Conservation (phyloP, 2,113 vertebrate species). For the Chionis minor region DNA sequence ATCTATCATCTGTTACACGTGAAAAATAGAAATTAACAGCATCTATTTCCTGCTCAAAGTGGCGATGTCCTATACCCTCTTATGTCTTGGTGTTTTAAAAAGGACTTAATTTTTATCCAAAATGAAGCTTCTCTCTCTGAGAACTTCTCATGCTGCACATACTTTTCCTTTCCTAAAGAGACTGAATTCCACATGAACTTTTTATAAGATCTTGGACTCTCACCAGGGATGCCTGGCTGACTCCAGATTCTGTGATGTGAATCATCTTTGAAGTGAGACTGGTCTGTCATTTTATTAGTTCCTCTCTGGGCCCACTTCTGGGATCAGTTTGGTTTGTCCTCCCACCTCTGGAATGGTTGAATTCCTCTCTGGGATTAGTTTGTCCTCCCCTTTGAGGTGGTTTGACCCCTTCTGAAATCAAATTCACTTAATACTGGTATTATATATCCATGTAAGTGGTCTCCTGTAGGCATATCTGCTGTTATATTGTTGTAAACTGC, state of each 20-base stretch:
- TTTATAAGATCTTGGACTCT: not conserved
- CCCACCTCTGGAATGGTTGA: not conserved
- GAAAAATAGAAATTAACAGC: not conserved
- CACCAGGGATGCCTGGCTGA: not conserved
- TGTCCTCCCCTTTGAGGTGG: not conserved
- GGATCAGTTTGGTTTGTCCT: not conserved
- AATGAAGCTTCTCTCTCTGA: not conserved
- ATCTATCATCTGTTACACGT: not conserved
- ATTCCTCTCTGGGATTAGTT: accelerated
- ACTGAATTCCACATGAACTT: not conserved
- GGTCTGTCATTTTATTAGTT: not conserved
- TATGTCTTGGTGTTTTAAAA: not conserved
- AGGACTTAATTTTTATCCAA: not conserved
- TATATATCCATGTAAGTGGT: not conserved
- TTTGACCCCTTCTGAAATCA: not conserved
- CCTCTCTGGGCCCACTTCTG: not conserved
- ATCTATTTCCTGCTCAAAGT: not conserved
- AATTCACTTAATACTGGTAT: not conserved
- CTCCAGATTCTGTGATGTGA: not conserved
- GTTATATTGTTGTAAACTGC: not conserved
- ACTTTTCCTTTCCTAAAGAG: not conserved
- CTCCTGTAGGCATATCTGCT: not conserved
- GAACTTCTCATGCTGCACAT: accelerated
- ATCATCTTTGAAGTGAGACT: not conserved
- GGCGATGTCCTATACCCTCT: not conserved